A percentile compares a stretch with the other conserved stretches of the same genome.
phyloP scores from a whole-genome alignment of 1,140 invertebrate genomes.

The Drosophila sturtevanti region DNA sequence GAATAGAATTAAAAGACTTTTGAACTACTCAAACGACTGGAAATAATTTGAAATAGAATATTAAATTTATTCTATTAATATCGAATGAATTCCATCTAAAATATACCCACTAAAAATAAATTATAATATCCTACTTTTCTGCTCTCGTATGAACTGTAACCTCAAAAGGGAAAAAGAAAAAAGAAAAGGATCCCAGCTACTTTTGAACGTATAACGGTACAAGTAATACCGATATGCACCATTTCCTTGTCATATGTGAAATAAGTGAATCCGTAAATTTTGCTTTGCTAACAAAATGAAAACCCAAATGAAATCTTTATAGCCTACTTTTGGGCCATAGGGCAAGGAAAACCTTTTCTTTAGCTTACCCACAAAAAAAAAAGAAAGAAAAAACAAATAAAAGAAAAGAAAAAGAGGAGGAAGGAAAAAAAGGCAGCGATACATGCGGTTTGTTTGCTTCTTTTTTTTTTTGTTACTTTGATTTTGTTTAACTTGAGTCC shows the following conservation, averaged over 20 bases:
- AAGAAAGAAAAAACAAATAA: background rate
- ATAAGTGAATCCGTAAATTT: background rate
- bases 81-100: no score
- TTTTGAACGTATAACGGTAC: background rate
- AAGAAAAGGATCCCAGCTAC: no score
- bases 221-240: background rate
- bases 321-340: background rate
- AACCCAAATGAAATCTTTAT: slow-evolving; percentile 5
- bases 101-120: background rate
- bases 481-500: slow-evolving; percentile 4
- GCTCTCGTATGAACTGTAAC: background rate
- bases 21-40: no score
- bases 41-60: no score
- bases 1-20: no score
- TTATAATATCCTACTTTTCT: background rate
- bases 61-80: no score
- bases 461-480: slow-evolving; percentile 2
- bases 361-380: background rate
- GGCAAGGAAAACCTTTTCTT: background rate
- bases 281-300: background rate
- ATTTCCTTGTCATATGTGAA: background rate
- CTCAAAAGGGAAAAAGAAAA: no score
- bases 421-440: no score
- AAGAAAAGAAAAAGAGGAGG: background rate
- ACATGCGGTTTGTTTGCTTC: background rate